A percentile compares a stretch with the other conserved stretches of the same genome.
Evolutionary conservation across 2,113 vertebrate genomes (phyloP).

Genomic region (Solea solea): DNA sequence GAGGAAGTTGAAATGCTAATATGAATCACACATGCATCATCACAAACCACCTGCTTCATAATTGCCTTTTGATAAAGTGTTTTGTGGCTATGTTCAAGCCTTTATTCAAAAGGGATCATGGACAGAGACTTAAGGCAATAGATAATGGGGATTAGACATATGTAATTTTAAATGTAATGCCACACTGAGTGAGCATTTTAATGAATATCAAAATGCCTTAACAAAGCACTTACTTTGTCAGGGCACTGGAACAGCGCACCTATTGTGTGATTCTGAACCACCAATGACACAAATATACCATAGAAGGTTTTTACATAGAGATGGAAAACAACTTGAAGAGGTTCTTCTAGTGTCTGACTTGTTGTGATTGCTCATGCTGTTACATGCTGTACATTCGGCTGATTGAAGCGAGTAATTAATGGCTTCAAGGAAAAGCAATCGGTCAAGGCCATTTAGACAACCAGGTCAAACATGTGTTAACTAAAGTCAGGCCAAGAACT

Average conservation of each 20-base stretch:
- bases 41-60: slow-evolving; percentile 49
- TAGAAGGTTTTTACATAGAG: neutral
- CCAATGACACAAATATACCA: neutral
- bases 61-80: slow-evolving; percentile 38
- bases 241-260: neutral
- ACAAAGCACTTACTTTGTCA: slow-evolving; percentile 47
- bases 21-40: slow-evolving; percentile 42
- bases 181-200: slow-evolving; percentile 65
- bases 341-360: neutral
- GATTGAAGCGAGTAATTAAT: slow-evolving; percentile 16
- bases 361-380: neutral
- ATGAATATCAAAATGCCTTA: slow-evolving; percentile 58
- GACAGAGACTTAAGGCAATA: slow-evolving; percentile 51
- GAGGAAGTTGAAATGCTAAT: slow-evolving; percentile 43
- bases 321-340: neutral
- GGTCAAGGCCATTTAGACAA: slow-evolving; percentile 35
- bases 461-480: slow-evolving; percentile 41
- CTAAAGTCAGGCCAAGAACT: slow-evolving; percentile 29
- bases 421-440: slow-evolving; percentile 20
- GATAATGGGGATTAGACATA: slow-evolving; percentile 69
- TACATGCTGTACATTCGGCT: slow-evolving; percentile 8
- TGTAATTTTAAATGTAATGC: slow-evolving; percentile 68
- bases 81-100: slow-evolving; percentile 40
- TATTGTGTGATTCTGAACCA: slow-evolving; percentile 5
- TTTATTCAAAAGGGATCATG: slow-evolving; percentile 24